phyloP scores from a whole-genome alignment of 2,113 vertebrate genomes.

The Pseudois nayaur region DNA sequence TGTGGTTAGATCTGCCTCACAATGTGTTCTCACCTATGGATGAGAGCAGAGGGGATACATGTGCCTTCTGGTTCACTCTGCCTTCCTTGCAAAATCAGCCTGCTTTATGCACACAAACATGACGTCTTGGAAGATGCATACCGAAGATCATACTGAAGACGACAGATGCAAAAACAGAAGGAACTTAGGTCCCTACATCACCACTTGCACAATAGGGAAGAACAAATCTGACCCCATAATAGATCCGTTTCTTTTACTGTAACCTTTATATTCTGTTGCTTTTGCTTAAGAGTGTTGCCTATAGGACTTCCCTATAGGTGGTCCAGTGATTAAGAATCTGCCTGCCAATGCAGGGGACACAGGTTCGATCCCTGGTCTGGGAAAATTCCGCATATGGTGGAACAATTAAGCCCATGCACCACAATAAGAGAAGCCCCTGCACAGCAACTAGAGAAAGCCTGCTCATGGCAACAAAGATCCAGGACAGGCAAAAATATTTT shows the following conservation, averaged over 20 bases:
- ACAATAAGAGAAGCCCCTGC: not conserved
- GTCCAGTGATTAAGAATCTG: not conserved
- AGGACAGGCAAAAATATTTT: not conserved
- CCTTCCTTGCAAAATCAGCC: not conserved
- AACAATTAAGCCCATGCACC: fast-evolving
- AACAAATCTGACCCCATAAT: not conserved
- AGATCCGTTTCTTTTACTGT: not conserved
- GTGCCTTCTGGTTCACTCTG: not conserved
- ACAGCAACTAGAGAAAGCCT: not conserved
- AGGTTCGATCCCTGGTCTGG: not conserved
- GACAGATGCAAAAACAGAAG: not conserved
- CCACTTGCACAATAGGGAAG: not conserved
- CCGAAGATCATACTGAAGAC: not conserved
- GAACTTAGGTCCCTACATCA: not conserved
- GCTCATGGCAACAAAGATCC: not conserved
- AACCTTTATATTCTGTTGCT: not conserved
- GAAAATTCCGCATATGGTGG: not conserved
- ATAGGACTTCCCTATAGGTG: not conserved
- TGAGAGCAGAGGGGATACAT: not conserved
- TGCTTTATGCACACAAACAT: not conserved
- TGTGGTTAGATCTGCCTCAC: not conserved
- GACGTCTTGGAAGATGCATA: not conserved
- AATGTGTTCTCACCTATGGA: not conserved
- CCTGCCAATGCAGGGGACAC: not conserved
- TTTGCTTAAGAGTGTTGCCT: not conserved